Evolutionary conservation across 2,113 vertebrate genomes (phyloP).

Genomic region (Oreotrochilus melanogaster): DNA sequence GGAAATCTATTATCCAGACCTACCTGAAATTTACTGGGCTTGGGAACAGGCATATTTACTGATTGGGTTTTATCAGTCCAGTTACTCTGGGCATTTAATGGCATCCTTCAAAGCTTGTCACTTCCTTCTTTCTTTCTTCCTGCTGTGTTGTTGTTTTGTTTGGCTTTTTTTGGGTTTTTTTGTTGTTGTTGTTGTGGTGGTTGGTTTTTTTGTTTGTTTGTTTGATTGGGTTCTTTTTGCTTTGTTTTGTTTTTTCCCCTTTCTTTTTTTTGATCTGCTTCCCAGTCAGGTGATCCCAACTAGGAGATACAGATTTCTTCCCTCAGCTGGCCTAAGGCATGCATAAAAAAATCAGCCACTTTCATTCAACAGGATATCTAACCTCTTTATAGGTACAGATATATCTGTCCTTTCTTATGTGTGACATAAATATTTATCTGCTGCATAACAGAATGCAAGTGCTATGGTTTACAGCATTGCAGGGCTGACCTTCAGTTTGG

Average conservation of each 20-base stretch:
- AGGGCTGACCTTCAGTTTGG: slow-evolving; percentile 27
- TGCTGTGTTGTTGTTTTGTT: neutral
- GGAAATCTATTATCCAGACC: neutral
- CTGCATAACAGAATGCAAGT: neutral
- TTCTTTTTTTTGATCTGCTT: neutral
- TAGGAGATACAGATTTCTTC: slow-evolving; percentile 12
- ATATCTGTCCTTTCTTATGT: neutral
- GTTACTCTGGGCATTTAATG: neutral
- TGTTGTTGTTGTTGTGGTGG: too few relatives aligned
- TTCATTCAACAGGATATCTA: slow-evolving; percentile 26
- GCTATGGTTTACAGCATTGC: neutral
- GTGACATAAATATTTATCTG: slow-evolving; percentile 56
- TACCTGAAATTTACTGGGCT: neutral
- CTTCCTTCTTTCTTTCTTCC: neutral
- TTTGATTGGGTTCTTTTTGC: too few relatives aligned
- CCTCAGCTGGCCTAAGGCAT: slow-evolving; percentile 20
- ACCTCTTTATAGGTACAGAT: slow-evolving; percentile 10
- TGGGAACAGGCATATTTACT: neutral
- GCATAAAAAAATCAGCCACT: neutral
- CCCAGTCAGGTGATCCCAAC: neutral
- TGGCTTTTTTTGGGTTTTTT: neutral
- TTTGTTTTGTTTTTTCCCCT: too few relatives aligned
- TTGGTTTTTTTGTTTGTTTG: too few relatives aligned
- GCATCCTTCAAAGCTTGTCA: neutral
- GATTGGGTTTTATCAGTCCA: neutral